Base-by-base conservation (phyloP, 2,888 invertebrate species). In the Dynastes hyllus region DNA sequence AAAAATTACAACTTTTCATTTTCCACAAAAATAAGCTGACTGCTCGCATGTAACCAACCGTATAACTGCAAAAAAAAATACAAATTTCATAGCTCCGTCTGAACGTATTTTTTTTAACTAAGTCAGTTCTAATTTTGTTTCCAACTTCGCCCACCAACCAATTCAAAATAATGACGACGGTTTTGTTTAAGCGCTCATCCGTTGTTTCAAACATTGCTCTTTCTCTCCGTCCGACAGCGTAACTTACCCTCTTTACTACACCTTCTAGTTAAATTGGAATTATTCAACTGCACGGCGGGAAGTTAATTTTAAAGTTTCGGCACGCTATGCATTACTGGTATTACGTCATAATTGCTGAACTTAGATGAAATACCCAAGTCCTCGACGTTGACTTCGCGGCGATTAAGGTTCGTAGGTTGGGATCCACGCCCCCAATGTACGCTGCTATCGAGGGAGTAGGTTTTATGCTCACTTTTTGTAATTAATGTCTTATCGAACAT, bases 291-390 rank as follows among this genome's bases (percentile, higher is more conserved):
- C 50, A 67, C 67, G 67, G 45, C 45, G 67, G 67, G 67, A 67
- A 67, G 67, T 67, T 67, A 67, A 67, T 67, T 67, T 67, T 67
- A 67, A 67, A 67, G 67, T 67, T 67, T 67, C 22, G 67, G 22
- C 50, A 67, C 45, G 67, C 67, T 45, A 67, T 67, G 67, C 45
- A 67, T 67, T 67, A 67, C 67, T 45, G 67, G 67, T 67, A 67
- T 67, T 67, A 67, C 67, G 67, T 67, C 67, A 67, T 67, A 67
- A 67, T 67, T 67, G 67, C 67, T 67, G 67, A 67, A 67, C 50
- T 67, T 67, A 67, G 66, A 45, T 67, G 66, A 67, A 67, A 67
- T 67, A 45, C 45, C 55, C 63, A 63, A 63, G 63, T 63, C 63
- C 63, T 63, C 63, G 63, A 63, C 63, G 32, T 63, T 37, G 63